Conservation (phyloP, 2,888 invertebrate genomes). For the Folsomia candida region DNA sequence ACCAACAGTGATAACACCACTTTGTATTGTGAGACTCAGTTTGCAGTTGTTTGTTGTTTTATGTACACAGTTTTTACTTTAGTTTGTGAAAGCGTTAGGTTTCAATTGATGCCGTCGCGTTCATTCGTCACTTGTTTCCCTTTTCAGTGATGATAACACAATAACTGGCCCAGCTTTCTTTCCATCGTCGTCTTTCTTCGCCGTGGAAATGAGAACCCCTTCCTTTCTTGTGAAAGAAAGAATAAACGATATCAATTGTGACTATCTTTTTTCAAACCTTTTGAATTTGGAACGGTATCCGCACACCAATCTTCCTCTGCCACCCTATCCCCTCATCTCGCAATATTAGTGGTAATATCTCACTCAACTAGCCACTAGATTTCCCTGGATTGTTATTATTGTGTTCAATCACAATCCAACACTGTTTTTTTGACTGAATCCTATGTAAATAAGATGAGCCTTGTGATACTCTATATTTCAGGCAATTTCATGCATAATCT, state of each 20-base stretch:
- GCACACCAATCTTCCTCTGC: neutral
- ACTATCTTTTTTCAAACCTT: conserved; percentile 8
- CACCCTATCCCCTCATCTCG: neutral
- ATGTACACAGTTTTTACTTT: neutral
- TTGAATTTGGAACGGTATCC: neutral
- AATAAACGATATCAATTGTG: conserved; percentile 24
- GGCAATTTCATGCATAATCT: too few species aligned
- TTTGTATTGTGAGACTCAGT: neutral
- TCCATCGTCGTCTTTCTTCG: conserved; percentile 11
- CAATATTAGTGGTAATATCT: neutral
- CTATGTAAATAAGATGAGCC: too few species aligned
- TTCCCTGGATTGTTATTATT: too few species aligned
- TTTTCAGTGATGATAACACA: neutral
- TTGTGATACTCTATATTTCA: too few species aligned
- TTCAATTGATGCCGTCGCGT: neutral
- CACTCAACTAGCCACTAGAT: too few species aligned
- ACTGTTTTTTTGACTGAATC: too few species aligned
- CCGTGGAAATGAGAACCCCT: conserved; percentile 11
- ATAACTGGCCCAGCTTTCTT: conserved; percentile 27
- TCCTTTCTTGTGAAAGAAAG: conserved; percentile 14
- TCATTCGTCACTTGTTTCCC: neutral
- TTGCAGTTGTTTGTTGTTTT: neutral
- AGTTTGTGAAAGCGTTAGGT: neutral
- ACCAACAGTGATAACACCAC: neutral
- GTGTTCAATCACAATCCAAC: too few species aligned